Base-by-base conservation (phyloP, 2,797 vertebrate species). In the Simalia tracyae region DNA sequence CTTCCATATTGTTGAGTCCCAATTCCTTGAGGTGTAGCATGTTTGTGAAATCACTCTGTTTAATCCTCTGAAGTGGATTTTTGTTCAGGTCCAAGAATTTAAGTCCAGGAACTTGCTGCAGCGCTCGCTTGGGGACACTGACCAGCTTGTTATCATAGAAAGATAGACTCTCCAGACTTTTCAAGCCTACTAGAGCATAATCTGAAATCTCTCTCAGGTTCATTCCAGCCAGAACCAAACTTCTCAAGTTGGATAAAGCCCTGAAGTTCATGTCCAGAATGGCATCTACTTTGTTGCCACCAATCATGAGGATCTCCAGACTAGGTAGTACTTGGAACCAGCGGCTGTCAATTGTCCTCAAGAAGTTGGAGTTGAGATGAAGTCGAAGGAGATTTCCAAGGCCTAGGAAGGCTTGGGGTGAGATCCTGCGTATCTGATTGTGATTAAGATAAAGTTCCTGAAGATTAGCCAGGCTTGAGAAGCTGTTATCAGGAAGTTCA, bases 81-180 rank as follows among this genome's bases (percentile, higher is more conserved):
- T 99, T 99, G 96, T 99, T 99, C 63, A 99, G 98, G 90, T 99
- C 99, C 3, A 99, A 98, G 96, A 99, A 99, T 96, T 99, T 99
- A 54, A 99, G 97, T 64, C 98, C 98, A 0, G 98, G 98, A 31
- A 99, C 98, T 95, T 98, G 98, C 93, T 97, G 98, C 93, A 99
- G 96, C 0, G 99, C 99, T 92, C 97, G 96, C 94, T 98, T 98
- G 92, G 99, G 99, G 54, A 99, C 99, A 0, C 96, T 97, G 12
- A 97, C 96, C 59, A 99, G 97, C 91, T 97, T 97, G 97, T 99
- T 99, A 94, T 99, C 99, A 0, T 99, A 99, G 96, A 99, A 99
- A 46, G 99, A 99, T 31, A 99, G 98, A 95, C 99, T 99, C 96
- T 99, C 99, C 84, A 99, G 97, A 93, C 96, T 98, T 0, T 97